Conservation (phyloP, 1,140 invertebrate species). For the Drosophila ogumai region DNA sequence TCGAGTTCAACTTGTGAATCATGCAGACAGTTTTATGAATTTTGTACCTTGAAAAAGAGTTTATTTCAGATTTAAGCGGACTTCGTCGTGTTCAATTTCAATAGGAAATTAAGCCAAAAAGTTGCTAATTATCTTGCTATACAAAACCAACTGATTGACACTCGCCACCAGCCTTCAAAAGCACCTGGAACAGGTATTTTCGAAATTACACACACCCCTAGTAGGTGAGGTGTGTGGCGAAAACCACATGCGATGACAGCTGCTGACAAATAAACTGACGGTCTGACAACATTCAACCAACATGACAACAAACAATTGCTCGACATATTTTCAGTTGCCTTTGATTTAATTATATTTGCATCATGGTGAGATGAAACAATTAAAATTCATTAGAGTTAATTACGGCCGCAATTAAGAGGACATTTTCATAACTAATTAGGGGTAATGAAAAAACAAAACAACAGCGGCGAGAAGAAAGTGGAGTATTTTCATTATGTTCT, state of each 20-base stretch:
- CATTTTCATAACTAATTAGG: slow-evolving; percentile 74
- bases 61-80: not conserved
- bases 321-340: slow-evolving; percentile 50
- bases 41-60: slow-evolving; percentile 37
- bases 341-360: slow-evolving; percentile 64
- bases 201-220: slow-evolving; percentile 36
- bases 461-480: slow-evolving; percentile 22
- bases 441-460: slow-evolving; percentile 34
- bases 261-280: slow-evolving; percentile 54
- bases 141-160: slow-evolving; percentile 10
- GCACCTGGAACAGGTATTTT: not conserved
- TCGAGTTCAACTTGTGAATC: slow-evolving; percentile 55
- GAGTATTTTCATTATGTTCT: slow-evolving; percentile 57
- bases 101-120: not conserved
- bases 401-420: slow-evolving; percentile 68
- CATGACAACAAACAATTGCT: slow-evolving; percentile 33
- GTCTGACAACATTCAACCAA: slow-evolving; percentile 29
- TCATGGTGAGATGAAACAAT: slow-evolving; percentile 45
- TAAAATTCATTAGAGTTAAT: slow-evolving; percentile 77
- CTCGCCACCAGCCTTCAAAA: not conserved
- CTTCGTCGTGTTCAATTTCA: not conserved
- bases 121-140: slow-evolving; percentile 4
- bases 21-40: slow-evolving; percentile 60
- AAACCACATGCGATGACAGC: slow-evolving; percentile 64
- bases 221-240: not conserved